These are phyloP conservation scores for Gymnoscopelus braueri DNA, from an alignment of 2,797 vertebrate species.

Conservation along the genomic window DNA sequence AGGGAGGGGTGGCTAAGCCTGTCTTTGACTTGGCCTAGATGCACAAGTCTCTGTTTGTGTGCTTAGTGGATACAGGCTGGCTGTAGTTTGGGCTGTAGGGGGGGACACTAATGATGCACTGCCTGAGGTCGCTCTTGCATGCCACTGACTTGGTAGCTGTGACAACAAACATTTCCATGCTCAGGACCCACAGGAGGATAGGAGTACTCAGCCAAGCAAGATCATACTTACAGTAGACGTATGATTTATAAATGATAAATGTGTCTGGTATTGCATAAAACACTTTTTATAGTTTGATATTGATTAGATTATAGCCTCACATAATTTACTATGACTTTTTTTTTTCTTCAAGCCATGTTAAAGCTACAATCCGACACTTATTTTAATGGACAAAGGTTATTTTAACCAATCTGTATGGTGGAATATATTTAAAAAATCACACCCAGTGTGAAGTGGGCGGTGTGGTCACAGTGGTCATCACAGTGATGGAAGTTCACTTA, in stretches of 20 bases:
- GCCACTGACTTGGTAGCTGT: constrained; percentile 50
- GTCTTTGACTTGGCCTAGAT: constrained; percentile 69
- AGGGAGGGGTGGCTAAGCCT: constrained; percentile 63
- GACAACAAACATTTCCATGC: constrained; percentile 41
- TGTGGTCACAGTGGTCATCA: too few species aligned
- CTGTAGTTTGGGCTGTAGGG: constrained; percentile 58
- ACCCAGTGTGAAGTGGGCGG: too few species aligned
- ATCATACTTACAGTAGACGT: constrained; percentile 36
- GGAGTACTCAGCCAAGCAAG: constrained; percentile 25
- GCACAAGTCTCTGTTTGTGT: constrained; percentile 62
- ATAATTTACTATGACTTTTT: constrained; percentile 2
- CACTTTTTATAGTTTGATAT: not conserved
- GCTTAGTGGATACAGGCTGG: constrained; percentile 56
- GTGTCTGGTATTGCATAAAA: not conserved
- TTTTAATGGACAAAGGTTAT: too few species aligned
- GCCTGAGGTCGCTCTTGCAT: constrained; percentile 72
- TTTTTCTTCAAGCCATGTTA: constrained; percentile 15
- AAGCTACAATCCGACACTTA: not conserved
- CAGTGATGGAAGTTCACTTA: too few species aligned
- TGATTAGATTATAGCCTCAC: constrained; percentile 2
- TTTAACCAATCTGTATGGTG: too few species aligned
- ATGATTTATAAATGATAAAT: constrained; percentile 20
- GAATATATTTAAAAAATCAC: too few species aligned
- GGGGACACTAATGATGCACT: constrained; percentile 74
- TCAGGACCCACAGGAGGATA: constrained; percentile 21